A percentile compares a stretch with the other conserved stretches of the same genome.
Evolutionary conservation across 2,113 vertebrate species (phyloP).

Genomic region (Bos javanicus): DNA sequence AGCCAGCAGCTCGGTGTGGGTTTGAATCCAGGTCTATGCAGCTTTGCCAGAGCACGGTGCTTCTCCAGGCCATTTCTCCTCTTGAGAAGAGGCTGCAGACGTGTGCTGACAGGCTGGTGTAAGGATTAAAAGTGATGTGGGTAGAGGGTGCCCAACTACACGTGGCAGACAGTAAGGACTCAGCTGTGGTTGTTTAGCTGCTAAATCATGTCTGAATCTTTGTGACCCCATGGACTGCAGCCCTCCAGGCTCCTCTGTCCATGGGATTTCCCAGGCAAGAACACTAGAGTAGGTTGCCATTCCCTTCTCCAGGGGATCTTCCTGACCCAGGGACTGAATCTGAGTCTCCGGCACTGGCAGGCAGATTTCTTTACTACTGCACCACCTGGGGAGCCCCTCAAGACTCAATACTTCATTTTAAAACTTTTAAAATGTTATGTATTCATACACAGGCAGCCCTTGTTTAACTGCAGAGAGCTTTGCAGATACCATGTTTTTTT

Average conservation of each 20-base stretch:
- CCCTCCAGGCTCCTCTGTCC: neutral
- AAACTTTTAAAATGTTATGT: neutral
- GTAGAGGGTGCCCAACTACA: fast-evolving
- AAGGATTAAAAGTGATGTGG: fast-evolving
- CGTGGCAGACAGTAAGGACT: fast-evolving
- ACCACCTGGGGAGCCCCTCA: neutral
- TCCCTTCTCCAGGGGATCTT: neutral
- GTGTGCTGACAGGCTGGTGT: fast-evolving
- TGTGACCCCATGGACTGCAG: neutral
- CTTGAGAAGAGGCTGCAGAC: fast-evolving
- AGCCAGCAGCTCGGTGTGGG: fast-evolving
- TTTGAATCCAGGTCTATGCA: fast-evolving
- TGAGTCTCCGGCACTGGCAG: neutral
- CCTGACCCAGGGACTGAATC: neutral
- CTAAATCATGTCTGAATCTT: neutral
- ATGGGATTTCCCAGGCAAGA: neutral
- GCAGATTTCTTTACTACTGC: neutral
- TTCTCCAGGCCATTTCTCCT: neutral
- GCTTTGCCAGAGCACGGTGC: fast-evolving
- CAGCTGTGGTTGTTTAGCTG: neutral
- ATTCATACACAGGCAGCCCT: neutral
- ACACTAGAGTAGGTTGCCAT: neutral
- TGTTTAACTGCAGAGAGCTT: neutral
- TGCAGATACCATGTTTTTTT: too few species aligned
- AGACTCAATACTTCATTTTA: fast-evolving